Conservation (phyloP, 2,113 vertebrate species). For the Urocitellus parryii region DNA sequence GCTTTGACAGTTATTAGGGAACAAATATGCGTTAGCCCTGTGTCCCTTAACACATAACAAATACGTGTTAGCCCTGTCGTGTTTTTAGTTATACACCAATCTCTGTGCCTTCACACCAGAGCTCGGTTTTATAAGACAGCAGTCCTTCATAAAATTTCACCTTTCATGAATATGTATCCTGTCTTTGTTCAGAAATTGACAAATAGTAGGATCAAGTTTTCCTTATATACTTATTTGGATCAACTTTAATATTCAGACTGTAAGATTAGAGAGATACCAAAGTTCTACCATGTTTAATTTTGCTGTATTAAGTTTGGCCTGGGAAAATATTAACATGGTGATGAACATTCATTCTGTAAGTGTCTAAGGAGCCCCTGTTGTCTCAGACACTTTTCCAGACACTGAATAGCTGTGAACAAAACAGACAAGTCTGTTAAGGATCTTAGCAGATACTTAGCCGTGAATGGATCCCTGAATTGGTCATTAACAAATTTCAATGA, state of each 20-base stretch:
- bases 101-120: neutral
- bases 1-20: neutral
- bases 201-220: neutral
- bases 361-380: neutral
- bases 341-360: neutral
- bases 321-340: neutral
- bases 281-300: neutral
- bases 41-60: neutral
- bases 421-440: neutral
- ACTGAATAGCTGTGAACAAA: neutral
- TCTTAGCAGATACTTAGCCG: neutral
- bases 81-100: neutral
- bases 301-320: neutral
- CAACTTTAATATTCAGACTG: neutral
- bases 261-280: neutral
- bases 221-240: neutral
- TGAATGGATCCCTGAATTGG: neutral
- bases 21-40: neutral
- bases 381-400: neutral
- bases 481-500: slow-evolving; percentile 6
- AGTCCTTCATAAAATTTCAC: neutral
- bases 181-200: neutral
- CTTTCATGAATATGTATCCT: neutral
- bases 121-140: neutral
- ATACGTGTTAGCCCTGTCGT: neutral